A percentile compares a stretch with the other conserved stretches of the same genome.
phyloP scores from a whole-genome alignment of 2,888 invertebrate genomes.

The Rhingia campestris region DNA sequence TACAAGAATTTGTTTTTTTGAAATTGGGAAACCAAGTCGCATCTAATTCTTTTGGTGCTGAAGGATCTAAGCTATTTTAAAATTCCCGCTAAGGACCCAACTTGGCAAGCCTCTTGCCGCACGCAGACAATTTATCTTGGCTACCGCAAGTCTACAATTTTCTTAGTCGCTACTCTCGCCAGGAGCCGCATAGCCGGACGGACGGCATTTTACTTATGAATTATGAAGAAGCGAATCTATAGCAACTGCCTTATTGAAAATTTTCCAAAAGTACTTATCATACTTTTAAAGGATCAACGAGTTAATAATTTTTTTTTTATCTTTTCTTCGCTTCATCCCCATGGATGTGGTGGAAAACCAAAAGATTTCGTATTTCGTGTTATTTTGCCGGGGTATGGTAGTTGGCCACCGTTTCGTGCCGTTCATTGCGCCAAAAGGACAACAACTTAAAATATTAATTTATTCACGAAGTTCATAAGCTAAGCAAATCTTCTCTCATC shows the following conservation, averaged over 20 bases:
- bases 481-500: conserved; percentile 65
- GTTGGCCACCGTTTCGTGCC: background rate
- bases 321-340: conserved; percentile 13
- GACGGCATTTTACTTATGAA: conserved; percentile 46
- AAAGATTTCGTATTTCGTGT: conserved; percentile 2
- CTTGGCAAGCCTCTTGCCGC: conserved; percentile 9
- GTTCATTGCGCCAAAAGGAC: conserved; percentile 44
- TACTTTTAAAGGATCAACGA: conserved; percentile 73
- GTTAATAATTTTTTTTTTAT: conserved; percentile 46
- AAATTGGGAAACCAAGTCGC: background rate
- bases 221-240: conserved; percentile 58
- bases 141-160: conserved; percentile 24
- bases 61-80: conserved; percentile 5
- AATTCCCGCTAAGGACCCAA: conserved; percentile 5
- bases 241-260: conserved; percentile 67
- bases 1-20: background rate
- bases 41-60: conserved; percentile 36
- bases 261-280: conserved; percentile 73
- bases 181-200: background rate
- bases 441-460: conserved; percentile 73
- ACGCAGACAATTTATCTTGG: conserved; percentile 33
- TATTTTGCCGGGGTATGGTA: conserved; percentile 5
- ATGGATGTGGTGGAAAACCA: conserved; percentile 7
- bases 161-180: conserved; percentile 6
- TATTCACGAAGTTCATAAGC: conserved; percentile 73